These are phyloP conservation scores for Nezara viridula DNA, from an alignment of 2,888 invertebrate species.

Conservation along the genomic window DNA sequence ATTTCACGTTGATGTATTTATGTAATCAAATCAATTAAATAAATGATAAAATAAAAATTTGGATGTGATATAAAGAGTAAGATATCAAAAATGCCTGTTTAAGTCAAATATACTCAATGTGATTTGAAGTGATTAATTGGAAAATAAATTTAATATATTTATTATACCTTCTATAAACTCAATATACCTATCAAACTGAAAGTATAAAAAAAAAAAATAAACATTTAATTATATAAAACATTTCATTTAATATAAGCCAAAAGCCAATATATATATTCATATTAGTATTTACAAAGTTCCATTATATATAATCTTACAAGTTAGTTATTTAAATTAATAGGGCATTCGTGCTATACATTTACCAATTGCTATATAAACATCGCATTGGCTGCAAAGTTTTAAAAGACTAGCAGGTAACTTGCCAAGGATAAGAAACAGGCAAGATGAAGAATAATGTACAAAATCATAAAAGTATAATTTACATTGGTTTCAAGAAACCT, in stretches of 20 bases:
- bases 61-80: not conserved
- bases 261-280: not conserved
- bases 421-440: not conserved
- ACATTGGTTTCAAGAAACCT: not conserved
- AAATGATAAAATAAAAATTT: not conserved
- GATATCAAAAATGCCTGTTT: not conserved
- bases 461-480: constrained; percentile 18
- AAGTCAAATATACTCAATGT: not conserved
- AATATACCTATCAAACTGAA: too few species aligned
- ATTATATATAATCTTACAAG: not conserved
- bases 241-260: not conserved
- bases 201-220: not conserved
- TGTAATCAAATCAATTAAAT: not conserved
- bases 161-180: not conserved
- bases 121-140: not conserved
- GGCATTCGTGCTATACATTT: constrained; percentile 16
- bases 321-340: not conserved
- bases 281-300: not conserved
- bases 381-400: constrained; percentile 17
- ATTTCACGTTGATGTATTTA: not conserved
- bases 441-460: constrained; percentile 7
- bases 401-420: constrained; percentile 32
- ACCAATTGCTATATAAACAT: constrained; percentile 39
- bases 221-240: not conserved
- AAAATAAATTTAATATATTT: not conserved